These are phyloP conservation scores for Myrmophylax atrothorax DNA, from an alignment of 2,113 vertebrate species.

Conservation along the genomic window DNA sequence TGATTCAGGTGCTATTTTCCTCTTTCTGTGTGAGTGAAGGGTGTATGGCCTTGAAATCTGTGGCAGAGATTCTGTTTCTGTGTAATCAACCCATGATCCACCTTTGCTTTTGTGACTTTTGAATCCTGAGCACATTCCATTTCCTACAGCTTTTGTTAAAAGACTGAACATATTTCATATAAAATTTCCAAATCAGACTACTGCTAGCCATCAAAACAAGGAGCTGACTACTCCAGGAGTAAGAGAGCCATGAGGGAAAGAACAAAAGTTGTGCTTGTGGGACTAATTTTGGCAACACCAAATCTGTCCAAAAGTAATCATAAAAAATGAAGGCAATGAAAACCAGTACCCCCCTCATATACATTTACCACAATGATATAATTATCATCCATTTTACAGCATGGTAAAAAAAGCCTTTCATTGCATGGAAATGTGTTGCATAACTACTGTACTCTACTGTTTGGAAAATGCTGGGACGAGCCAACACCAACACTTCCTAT, in stretches of 20 bases:
- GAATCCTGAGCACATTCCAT: neutral
- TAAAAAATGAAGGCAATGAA: conserved; percentile 8
- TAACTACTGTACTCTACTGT: conserved; percentile 49
- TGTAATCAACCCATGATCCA: neutral
- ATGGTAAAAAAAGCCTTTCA: neutral
- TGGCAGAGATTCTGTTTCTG: neutral
- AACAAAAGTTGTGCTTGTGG: neutral
- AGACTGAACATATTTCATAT: neutral
- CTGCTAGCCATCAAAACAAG: neutral
- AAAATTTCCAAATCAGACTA: neutral
- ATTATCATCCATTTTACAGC: neutral
- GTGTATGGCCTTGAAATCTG: neutral
- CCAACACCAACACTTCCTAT: conserved; percentile 63
- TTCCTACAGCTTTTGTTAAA: neutral
- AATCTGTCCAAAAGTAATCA: conserved; percentile 7
- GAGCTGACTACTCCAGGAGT: neutral
- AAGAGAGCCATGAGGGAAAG: neutral
- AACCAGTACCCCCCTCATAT: neutral
- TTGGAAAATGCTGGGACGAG: conserved; percentile 36
- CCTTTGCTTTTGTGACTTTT: neutral
- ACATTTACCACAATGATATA: neutral
- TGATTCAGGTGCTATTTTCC: neutral
- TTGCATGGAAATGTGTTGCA: conserved; percentile 12
- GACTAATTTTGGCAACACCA: neutral
- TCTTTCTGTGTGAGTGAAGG: neutral